These are phyloP conservation scores for Gryllus longicercus DNA, from an alignment of 2,888 invertebrate species.

Conservation along the genomic window DNA sequence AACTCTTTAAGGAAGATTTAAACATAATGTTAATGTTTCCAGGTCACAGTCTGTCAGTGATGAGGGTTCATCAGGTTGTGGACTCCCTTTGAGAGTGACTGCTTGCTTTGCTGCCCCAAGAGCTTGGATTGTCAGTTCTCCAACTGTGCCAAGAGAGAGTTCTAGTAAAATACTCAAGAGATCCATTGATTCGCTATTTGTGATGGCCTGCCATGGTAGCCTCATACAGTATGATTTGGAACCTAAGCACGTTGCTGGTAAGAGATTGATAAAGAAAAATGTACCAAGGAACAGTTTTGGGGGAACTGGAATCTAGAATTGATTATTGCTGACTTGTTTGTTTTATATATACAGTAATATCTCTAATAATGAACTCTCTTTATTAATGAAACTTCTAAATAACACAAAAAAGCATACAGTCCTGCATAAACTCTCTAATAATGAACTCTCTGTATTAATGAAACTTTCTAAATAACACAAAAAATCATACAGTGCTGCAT, in stretches of 20 bases:
- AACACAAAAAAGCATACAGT: too few relatives aligned
- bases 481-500: too few relatives aligned
- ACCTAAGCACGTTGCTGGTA: conserved; percentile 63
- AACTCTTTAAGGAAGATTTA: too few relatives aligned
- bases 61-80: conserved; percentile 69
- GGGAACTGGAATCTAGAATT: too few relatives aligned
- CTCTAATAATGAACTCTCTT: too few relatives aligned
- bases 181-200: conserved; percentile 79
- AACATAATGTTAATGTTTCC: neutral
- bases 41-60: conserved; percentile 39
- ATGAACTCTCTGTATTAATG: too few relatives aligned
- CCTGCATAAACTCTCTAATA: too few relatives aligned
- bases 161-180: conserved; percentile 49
- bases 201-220: conserved; percentile 83
- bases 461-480: too few relatives aligned
- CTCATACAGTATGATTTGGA: conserved; percentile 86
- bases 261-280: conserved; percentile 31
- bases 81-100: conserved; percentile 46
- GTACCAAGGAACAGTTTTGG: neutral
- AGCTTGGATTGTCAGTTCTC: conserved; percentile 62
- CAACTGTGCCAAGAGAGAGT: conserved; percentile 46
- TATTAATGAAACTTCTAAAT: too few relatives aligned
- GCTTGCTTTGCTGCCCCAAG: conserved; percentile 74
- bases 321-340: too few relatives aligned
- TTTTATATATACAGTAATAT: too few relatives aligned